Percentiles rank a stretch among this genome's conserved stretches.
phyloP scores from a whole-genome alignment of 2,888 invertebrate species.

The Lasioglossum villosulum region DNA sequence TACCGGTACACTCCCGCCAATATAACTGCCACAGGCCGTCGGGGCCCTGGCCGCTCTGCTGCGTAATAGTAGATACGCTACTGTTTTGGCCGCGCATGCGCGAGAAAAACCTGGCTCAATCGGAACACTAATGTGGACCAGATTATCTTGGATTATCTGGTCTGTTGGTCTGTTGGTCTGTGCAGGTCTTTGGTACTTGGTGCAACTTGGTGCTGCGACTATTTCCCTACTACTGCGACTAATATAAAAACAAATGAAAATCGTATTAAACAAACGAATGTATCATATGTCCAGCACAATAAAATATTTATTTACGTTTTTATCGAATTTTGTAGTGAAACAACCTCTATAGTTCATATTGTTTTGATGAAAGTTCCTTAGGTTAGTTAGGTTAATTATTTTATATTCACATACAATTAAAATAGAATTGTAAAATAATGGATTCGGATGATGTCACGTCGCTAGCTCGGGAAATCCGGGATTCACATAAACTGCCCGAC shows the following conservation, averaged over 20 bases:
- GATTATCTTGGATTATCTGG: too few species aligned
- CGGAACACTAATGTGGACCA: too few species aligned
- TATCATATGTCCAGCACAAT: background rate
- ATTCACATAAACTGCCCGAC: background rate
- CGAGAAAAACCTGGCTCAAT: too few species aligned
- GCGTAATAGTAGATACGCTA: too few species aligned
- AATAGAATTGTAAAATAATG: slow-evolving; percentile 18
- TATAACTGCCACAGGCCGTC: too few species aligned
- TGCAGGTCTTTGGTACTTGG: too few species aligned
- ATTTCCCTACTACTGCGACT: background rate
- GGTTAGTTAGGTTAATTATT: background rate
- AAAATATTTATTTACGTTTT: background rate
- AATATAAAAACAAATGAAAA: background rate
- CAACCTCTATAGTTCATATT: background rate
- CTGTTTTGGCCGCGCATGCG: too few species aligned
- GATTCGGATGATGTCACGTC: slow-evolving; percentile 35
- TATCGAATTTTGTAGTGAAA: background rate
- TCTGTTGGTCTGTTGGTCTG: too few species aligned
- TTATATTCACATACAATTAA: background rate
- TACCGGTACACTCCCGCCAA: too few species aligned
- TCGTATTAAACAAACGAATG: background rate
- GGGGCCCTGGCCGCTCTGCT: too few species aligned
- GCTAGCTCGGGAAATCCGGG: slow-evolving; percentile 17
- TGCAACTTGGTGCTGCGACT: too few species aligned
- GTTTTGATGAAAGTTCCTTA: background rate